These are phyloP conservation scores for Schizothorax lantsangensis DNA, from an alignment of 2,797 vertebrate species.

Conservation along the genomic window DNA sequence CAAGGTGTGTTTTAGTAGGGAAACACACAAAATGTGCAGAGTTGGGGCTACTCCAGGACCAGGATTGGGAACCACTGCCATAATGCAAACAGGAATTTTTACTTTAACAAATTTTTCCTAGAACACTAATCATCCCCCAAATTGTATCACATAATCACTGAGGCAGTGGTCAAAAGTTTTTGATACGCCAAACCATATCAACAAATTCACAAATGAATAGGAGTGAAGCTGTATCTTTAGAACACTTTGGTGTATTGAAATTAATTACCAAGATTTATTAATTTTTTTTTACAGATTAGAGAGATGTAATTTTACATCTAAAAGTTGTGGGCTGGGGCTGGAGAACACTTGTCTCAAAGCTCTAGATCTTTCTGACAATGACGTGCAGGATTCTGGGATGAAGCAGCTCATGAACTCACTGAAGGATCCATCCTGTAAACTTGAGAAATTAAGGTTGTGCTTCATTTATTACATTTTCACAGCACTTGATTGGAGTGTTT, in stretches of 20 bases:
- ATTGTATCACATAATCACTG: no score
- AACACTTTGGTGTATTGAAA: no score
- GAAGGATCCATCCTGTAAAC: constrained; percentile 39
- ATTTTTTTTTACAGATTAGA: no score
- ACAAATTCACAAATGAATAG: no score
- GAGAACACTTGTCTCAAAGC: constrained; percentile 39
- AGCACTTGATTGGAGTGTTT: not conserved
- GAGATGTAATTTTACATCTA: constrained; percentile 22
- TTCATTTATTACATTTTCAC: not conserved
- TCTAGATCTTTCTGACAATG: constrained; percentile 55
- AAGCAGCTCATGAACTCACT: constrained; percentile 32
- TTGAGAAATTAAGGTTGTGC: constrained; percentile 48
- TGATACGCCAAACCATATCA: no score
- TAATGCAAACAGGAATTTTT: not conserved
- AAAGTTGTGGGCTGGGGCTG: constrained; percentile 30
- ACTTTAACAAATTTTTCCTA: no score
- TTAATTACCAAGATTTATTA: no score
- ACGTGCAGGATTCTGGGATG: constrained; percentile 48
- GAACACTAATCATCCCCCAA: no score
- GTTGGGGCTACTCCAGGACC: not conserved
- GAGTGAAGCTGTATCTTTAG: no score
- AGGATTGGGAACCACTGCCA: not conserved
- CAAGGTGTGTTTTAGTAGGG: not conserved
- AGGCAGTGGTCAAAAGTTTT: no score
- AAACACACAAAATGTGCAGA: not conserved